phyloP scores from a whole-genome alignment of 2,888 invertebrate species.

The Vesta saturnalis region DNA sequence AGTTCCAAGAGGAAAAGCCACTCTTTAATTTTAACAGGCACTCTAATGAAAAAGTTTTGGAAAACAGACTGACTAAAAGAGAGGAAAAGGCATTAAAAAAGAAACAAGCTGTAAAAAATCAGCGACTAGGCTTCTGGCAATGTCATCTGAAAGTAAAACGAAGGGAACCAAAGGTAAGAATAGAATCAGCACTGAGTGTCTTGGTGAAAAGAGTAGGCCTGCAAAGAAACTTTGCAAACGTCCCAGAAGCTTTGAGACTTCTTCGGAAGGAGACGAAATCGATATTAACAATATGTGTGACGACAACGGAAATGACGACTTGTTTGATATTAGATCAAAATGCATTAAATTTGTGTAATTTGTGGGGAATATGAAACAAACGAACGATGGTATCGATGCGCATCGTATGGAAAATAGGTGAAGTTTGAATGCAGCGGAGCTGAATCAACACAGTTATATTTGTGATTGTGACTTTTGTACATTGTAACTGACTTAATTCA shows the following conservation, averaged over 20 bases:
- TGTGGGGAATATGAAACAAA: too few species aligned
- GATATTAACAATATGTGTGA: too few species aligned
- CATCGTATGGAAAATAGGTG: too few species aligned
- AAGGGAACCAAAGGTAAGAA: not conserved
- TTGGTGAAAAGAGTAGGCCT: not conserved
- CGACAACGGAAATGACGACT: too few species aligned
- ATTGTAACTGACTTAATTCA: too few species aligned
- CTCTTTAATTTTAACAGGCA: not conserved
- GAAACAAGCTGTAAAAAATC: not conserved
- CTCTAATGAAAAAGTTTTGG: not conserved
- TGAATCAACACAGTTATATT: too few species aligned
- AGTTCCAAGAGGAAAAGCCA: not conserved
- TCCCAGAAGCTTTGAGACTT: not conserved
- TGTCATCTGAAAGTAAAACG: not conserved
- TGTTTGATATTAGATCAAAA: too few species aligned
- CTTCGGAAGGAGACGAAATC: not conserved
- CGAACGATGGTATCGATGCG: too few species aligned
- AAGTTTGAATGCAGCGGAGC: too few species aligned
- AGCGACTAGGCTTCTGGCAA: not conserved
- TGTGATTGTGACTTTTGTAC: too few species aligned
- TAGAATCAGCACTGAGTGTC: not conserved
- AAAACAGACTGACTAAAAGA: not conserved
- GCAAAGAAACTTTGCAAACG: too few species aligned
- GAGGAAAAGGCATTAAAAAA: not conserved
- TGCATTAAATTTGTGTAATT: too few species aligned